A percentile compares a stretch with the other conserved stretches of the same genome.
These are phyloP conservation scores for Chrysoperla carnea DNA, from an alignment of 1,140 invertebrate species.

Conservation along the genomic window DNA sequence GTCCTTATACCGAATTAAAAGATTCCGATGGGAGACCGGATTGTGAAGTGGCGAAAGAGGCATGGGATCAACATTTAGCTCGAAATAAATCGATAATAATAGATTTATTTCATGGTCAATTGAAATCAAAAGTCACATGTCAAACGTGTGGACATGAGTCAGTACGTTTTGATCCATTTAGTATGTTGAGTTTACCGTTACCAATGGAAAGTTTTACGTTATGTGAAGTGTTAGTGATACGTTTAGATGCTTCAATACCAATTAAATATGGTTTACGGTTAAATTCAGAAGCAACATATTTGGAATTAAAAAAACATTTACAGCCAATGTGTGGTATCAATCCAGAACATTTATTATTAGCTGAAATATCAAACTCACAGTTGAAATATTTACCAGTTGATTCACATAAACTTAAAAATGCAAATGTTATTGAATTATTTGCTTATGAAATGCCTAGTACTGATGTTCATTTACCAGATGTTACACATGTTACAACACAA, in stretches of 20 bases:
- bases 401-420: slow-evolving; percentile 18
- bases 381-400: slow-evolving; percentile 33
- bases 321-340: slow-evolving; percentile 41
- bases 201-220: slow-evolving; percentile 63
- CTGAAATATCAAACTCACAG: slow-evolving; percentile 46
- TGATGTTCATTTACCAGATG: background rate
- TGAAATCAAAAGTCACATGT: slow-evolving; percentile 72
- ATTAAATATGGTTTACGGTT: slow-evolving; percentile 65
- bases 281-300: slow-evolving; percentile 61
- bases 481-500: background rate
- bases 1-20: slow-evolving; percentile 54
- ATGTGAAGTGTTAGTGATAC: slow-evolving; percentile 56
- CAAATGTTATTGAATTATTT: slow-evolving; percentile 18
- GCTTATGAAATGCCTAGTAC: slow-evolving; percentile 23
- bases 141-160: slow-evolving; percentile 60
- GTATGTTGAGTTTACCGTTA: slow-evolving; percentile 67
- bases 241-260: slow-evolving; percentile 59
- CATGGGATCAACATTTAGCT: slow-evolving; percentile 66
- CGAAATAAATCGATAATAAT: slow-evolving; percentile 71
- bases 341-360: slow-evolving; percentile 41
- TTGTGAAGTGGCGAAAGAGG: slow-evolving; percentile 55
- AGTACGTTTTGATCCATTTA: slow-evolving; percentile 79
- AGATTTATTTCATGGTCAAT: slow-evolving; percentile 78
- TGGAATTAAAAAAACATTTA: slow-evolving; percentile 50
- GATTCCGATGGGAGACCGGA: slow-evolving; percentile 64